Evolutionary conservation across 2,888 invertebrate species (phyloP), one percentile per base, ranked within the genome.

Genomic region (Thymelicus sylvestris): DNA sequence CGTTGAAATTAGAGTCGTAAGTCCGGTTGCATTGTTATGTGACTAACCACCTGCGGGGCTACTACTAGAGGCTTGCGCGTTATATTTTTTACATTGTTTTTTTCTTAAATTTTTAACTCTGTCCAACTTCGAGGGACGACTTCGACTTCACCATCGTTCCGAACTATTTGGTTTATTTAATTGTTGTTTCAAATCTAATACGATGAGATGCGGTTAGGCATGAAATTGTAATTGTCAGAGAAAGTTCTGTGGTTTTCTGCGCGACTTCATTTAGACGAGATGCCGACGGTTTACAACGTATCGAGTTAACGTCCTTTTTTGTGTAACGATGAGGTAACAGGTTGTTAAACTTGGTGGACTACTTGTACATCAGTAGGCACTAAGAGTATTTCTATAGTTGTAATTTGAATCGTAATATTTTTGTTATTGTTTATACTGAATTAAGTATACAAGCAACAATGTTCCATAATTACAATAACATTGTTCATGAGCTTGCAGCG

Each of bases 161-260:
- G 77, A 80, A 78, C 84, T 85, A 82, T 85, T 87, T 83, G 83
- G 82, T 81, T 83, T 86, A 83, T 74, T 72, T 75, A 73, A 73
- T 86, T 85, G 84, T 86, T 76, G 77, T 75, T 73, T 71, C 71
- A 61, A 74, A 78, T 72, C 77, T 80, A 79, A 77, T 76, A 75
- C 72, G 67, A 74, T 74, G 62, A 66, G 65, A 75, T 74, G 75
- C 65, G 71, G 71, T 70, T 66, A 62, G 66, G 71, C 66, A 66
- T 71, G 66, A 71, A 71, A 71, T 71, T 62, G 66, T 71, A 62
- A 71, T 71, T 71, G 71, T 71, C 24, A 48, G 61, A 52, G 71
- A 71, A 71, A 71, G 71, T 71, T 66, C 62, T 66, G 71, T 66
- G 71, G 71, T 66, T 71, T 60, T 66, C 65, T 61, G 52, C 55